Evolutionary conservation across 2,797 vertebrate species (phyloP), one percentile per base, ranked within the genome.

Genomic region (Anisognathus igniventris): DNA sequence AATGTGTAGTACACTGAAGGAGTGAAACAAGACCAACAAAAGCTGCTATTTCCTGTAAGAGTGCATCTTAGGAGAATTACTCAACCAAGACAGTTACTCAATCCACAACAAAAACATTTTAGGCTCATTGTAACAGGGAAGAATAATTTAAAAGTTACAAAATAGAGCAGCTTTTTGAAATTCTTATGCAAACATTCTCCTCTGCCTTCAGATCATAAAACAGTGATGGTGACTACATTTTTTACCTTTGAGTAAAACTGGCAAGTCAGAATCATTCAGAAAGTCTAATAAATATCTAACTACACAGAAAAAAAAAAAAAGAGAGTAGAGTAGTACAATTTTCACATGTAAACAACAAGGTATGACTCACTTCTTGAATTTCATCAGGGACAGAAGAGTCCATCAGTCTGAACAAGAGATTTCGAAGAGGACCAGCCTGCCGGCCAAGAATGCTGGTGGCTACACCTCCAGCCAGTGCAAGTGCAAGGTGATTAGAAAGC

Each of bases 301-400:
- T 30, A 66, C 17, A 57, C 2, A 44, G 12, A 7, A n/a, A 77
- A 30, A 40, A 27, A n/a, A 39, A 42, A 35, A 37, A 50, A 33
- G 11, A 35, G 35, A 21, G 16, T 3, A 48, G 6, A 53, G 27
- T 6, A 56, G 24, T 1, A 56, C 14, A 60, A 28, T 61, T 85
- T 56, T 51, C 33, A 45, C 15, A 25, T 1, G 9, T n/a, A 23
- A 85, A 48, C 14, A 28, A 53, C 54, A 47, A 62, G 67, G 25
- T 24, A 67, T 40, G 45, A 80, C 95, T 96, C 96, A 98, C 98
- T 96, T 98, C 98, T 79, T 98, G 98, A 90, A 98, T 98, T 97
- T 98, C 98, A 96, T 98, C 98, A 72, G 98, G 98, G 30, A 98
- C 98, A 76, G 98, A 98, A 51, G 98, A 98, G 78, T 98, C 98